Evolutionary conservation across 2,888 invertebrate species (phyloP), one percentile per base, ranked within the genome.

Genomic region (Brenthis ino): DNA sequence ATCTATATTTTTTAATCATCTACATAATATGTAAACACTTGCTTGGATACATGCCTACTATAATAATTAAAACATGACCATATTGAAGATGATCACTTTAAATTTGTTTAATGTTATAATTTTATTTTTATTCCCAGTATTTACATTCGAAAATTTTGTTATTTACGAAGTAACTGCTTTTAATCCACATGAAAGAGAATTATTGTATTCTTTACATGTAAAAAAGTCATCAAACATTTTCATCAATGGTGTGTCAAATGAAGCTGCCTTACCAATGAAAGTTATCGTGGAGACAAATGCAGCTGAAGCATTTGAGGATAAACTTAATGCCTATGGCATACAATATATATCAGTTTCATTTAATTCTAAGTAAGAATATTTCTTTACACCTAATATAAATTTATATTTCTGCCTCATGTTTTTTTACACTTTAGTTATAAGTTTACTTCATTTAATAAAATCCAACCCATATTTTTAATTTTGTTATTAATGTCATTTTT

Each of bases 211-310:
- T 8, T 69, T 86, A 12, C 77, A 86, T 56, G 55, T 78, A 13
- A 79, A 67, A 68, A 76, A 80, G 63, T 69, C 82, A 6, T 72
- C 74, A 28, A 50, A 83, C 53, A 67, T 77, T 58, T 91, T 92
- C 76, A 70, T 90, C 53, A 90, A 88, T 77, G 86, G 84, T 51
- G 75, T 92, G 6, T 84, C 87, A 11, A 92, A 91, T 77, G 85
- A 88, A 77, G 90, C 91, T 14, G 82, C 85, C 12, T 68, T 89
- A 64, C 79, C 89, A 3, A 91, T 91, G 82, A 75, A 85, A 72
- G 76, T 91, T 3, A 64, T 85, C 53, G 88, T 88, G 6, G 72
- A 82, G 64, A 72, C 72, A 37, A 76, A 77, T 37, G 77, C 74
- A 63, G 71, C 68, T 24, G 28, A 70, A 1, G 55, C 55, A 20